phyloP scores from a whole-genome alignment of 2,797 vertebrate species.

The Malurus leucopterus region DNA sequence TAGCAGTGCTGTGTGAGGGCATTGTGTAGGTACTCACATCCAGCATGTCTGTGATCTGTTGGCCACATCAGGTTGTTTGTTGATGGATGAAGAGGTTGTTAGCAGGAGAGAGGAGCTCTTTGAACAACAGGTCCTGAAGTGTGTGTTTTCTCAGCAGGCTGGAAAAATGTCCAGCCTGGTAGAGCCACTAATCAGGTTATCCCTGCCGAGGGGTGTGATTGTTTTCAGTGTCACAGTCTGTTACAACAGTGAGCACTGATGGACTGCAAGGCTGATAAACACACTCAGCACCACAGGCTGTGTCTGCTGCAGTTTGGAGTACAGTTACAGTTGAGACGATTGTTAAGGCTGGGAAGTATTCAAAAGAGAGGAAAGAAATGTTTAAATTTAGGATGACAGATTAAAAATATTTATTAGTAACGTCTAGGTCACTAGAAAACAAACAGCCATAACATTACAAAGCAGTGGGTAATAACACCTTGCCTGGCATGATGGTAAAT shows the following conservation, averaged over 20 bases:
- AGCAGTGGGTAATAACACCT: neutral
- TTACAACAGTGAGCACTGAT: neutral
- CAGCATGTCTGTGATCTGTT: neutral
- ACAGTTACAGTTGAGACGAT: neutral
- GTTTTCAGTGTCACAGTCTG: neutral
- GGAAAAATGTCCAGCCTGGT: neutral
- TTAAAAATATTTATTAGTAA: neutral
- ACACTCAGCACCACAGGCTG: neutral
- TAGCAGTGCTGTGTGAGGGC: neutral
- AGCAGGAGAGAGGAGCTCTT: neutral
- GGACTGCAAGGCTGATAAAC: neutral
- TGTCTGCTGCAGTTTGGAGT: neutral
- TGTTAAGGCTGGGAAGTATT: neutral
- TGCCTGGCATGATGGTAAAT: neutral
- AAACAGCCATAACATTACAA: neutral
- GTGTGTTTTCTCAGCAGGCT: neutral
- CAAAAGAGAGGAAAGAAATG: neutral
- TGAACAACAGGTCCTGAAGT: neutral
- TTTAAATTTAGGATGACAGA: neutral
- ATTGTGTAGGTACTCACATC: accelerated
- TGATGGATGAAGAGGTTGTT: neutral
- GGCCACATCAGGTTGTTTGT: neutral
- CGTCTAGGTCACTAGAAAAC: neutral
- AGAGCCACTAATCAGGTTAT: neutral
- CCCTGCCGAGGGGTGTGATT: neutral